Evolutionary conservation across 1,140 invertebrate species (phyloP), one percentile per base, ranked within the genome.

Genomic region (Subanguina moxae): DNA sequence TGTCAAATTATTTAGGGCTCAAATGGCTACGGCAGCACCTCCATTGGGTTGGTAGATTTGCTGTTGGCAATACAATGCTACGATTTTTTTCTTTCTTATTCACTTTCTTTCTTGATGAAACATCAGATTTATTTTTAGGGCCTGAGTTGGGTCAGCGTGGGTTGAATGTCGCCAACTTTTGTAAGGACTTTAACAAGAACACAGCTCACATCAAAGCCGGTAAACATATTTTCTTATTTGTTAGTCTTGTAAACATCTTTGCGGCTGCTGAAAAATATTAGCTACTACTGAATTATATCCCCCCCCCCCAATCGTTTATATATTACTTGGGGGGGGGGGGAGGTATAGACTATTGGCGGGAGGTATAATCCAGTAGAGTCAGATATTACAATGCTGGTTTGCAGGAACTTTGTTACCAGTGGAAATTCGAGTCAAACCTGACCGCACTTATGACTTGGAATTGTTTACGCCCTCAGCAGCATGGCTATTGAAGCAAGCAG

Each of bases 141-240:
- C 82, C 80, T 1, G 65, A 73, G 52, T 70, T 82, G 15, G 80
- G 80, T 56, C 80, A 83, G 91, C 88, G 92, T 80, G 91, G 92
- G 52, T 89, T 98, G 32, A 97, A 98, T 82, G 95, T 99, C 77
- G 89, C 90, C 57, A 88, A 89, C 58, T 98, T 99, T 85, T 94
- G 92, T 80, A 97, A 98, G 86, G 95, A 98, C 75, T 99, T 98
- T 76, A 99, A 99, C 85, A 89, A 91, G 78, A 89, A 87, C 82
- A 99, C 95, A 1, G 90, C 89, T 65, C 87, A 95, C 76, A 90
- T 94, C 25, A 97, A 93, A 83, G 88, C 90, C 83, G 95, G 94
- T 21, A 64, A 30, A 32, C 56, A n/a, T n/a, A n/a, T 38, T 38
- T 38, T 38, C 32, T 38, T 5, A 11, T 38, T 38, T 38, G 3